phyloP scores from a whole-genome alignment of 2,888 invertebrate species.

The Pyrrhosoma nymphula region DNA sequence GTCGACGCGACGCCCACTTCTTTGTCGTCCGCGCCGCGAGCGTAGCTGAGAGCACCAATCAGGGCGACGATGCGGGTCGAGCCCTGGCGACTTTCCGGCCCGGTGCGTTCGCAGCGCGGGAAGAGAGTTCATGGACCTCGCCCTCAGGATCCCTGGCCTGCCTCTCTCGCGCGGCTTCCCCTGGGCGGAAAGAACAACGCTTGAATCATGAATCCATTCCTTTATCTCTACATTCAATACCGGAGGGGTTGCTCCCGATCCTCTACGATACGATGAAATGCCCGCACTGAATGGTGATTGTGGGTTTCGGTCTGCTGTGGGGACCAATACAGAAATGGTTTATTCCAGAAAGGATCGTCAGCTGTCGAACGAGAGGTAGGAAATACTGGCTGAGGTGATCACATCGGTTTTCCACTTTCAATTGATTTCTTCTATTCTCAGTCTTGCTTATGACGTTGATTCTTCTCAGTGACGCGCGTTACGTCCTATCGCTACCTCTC shows the following conservation, averaged over 20 bases:
- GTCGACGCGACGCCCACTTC: not conserved
- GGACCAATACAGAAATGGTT: not conserved
- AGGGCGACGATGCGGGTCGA: not conserved
- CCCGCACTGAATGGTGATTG: not conserved
- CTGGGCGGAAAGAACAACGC: not conserved
- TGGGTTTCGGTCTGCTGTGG: not conserved
- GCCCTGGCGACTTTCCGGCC: not conserved
- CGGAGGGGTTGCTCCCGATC: not conserved
- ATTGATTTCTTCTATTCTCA: too few species aligned
- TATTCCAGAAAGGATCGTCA: not conserved
- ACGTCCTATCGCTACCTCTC: too few species aligned
- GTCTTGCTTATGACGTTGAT: too few species aligned
- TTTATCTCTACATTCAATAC: not conserved
- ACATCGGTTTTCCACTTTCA: too few species aligned
- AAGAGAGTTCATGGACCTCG: not conserved
- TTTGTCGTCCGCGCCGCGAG: not conserved
- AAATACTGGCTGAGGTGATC: too few species aligned
- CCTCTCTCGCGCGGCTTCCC: not conserved
- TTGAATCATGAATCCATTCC: not conserved
- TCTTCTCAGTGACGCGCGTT: too few species aligned
- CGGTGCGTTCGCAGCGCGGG: not conserved
- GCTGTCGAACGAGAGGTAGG: not conserved
- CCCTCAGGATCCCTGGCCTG: not conserved
- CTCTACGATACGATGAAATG: not conserved
- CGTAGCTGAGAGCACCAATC: conserved; percentile 20